Evolutionary conservation across 2,797 vertebrate species (phyloP).

Genomic region (Coendou prehensilis): DNA sequence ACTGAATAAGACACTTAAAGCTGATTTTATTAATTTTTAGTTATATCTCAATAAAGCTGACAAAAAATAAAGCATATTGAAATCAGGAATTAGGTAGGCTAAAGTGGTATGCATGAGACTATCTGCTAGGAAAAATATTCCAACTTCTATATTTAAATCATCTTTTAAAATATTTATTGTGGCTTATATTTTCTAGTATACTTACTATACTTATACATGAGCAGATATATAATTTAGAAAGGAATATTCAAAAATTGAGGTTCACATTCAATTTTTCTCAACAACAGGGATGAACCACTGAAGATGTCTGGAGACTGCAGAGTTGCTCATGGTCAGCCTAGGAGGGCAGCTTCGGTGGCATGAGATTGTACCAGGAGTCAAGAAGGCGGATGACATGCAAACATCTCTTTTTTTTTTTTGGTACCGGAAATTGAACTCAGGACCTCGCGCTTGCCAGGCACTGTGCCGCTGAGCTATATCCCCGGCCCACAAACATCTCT

Average conservation of each 20-base stretch:
- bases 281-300: not conserved
- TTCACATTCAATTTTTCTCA: not conserved
- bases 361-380: not conserved
- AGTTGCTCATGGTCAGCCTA: not conserved
- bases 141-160: slow-evolving; percentile 60
- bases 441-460: no score
- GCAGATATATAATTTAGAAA: slow-evolving; percentile 47
- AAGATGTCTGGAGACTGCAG: slow-evolving; percentile 8
- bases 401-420: not conserved
- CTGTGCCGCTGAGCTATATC: no score
- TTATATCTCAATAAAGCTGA: slow-evolving; percentile 26
- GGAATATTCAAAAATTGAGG: slow-evolving; percentile 34
- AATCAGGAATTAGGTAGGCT: slow-evolving; percentile 2
- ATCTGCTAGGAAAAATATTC: not conserved
- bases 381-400: not conserved
- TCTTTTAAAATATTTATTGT: slow-evolving; percentile 58
- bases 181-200: slow-evolving; percentile 26
- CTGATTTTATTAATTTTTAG: slow-evolving; percentile 7
- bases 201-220: not conserved
- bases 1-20: not conserved
- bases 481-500: not conserved
- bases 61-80: not conserved
- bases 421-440: no score
- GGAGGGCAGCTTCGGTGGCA: not conserved
- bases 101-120: not conserved